Conservation (phyloP, 2,797 vertebrate genomes). For the Sebastes iracundus region DNA sequence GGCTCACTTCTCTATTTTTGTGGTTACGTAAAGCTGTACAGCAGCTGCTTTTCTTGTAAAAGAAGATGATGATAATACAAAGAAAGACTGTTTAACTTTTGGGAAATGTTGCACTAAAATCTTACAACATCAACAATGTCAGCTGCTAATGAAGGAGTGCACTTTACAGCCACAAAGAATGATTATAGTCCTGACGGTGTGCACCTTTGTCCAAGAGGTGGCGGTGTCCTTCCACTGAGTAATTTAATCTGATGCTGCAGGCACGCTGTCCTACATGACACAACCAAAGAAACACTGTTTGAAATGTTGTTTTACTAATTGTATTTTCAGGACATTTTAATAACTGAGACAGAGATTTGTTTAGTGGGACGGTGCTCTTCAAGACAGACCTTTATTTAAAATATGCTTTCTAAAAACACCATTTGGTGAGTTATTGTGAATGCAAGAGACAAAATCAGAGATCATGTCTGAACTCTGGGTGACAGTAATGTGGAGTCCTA, state of each 20-base stretch:
- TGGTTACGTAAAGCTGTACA: not conserved
- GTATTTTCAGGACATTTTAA: not conserved
- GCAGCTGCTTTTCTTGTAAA: not conserved
- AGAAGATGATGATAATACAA: not conserved
- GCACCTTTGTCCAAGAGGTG: constrained; percentile 45
- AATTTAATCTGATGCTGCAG: not conserved
- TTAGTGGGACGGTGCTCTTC: not conserved
- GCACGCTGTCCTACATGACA: no score
- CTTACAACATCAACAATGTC: not conserved
- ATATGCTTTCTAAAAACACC: not conserved
- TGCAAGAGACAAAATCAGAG: not conserved
- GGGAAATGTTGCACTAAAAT: not conserved
- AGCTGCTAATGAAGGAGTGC: not conserved
- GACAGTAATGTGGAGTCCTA: not conserved
- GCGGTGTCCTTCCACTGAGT: constrained; percentile 21
- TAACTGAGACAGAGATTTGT: not conserved
- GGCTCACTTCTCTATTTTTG: not conserved
- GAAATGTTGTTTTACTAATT: not conserved
- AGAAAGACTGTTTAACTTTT: not conserved
- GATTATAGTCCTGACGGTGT: not conserved
- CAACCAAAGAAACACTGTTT: not conserved
- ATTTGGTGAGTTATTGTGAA: not conserved
- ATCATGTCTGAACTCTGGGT: not conserved
- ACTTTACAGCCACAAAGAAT: not conserved
- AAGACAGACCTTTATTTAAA: not conserved